Percentiles rank a stretch among this genome's conserved stretches.
Evolutionary conservation across 2,113 vertebrate species (phyloP).

Genomic region (Erythrolamprus reginae): DNA sequence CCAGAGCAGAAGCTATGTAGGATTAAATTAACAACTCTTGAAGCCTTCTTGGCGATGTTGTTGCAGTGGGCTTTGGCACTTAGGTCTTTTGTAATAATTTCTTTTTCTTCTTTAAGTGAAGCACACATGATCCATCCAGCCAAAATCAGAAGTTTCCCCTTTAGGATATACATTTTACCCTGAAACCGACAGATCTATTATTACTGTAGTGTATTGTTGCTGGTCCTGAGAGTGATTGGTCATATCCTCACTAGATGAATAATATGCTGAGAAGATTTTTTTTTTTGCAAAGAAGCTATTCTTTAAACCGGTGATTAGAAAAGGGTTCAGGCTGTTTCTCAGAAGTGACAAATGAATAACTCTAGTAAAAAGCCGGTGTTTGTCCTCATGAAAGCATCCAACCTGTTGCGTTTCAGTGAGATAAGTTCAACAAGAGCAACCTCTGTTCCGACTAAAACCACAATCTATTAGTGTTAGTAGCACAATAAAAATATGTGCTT

Average conservation of each 20-base stretch:
- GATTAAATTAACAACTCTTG: too few relatives aligned
- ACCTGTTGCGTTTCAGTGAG: background rate
- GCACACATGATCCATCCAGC: background rate
- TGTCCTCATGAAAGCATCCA: background rate
- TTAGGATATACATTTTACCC: background rate
- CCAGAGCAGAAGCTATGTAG: too few relatives aligned
- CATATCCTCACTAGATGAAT: background rate
- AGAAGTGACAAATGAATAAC: background rate
- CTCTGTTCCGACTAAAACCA: background rate
- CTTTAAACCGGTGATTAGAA: background rate
- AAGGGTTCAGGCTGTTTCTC: background rate
- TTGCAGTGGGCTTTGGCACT: too few relatives aligned
- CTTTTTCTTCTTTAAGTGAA: background rate
- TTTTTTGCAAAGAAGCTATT: background rate
- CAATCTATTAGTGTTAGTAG: background rate
- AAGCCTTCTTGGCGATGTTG: too few relatives aligned
- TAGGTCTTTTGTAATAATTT: too few relatives aligned
- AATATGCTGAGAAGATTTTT: background rate
- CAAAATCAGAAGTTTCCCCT: background rate
- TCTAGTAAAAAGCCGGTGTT: background rate
- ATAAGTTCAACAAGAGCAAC: background rate
- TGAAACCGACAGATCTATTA: background rate
- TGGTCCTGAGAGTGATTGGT: background rate
- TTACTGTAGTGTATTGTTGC: background rate
- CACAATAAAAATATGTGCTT: background rate